phyloP scores from a whole-genome alignment of 1,140 invertebrate genomes.

The Drosophila nigromelanica region DNA sequence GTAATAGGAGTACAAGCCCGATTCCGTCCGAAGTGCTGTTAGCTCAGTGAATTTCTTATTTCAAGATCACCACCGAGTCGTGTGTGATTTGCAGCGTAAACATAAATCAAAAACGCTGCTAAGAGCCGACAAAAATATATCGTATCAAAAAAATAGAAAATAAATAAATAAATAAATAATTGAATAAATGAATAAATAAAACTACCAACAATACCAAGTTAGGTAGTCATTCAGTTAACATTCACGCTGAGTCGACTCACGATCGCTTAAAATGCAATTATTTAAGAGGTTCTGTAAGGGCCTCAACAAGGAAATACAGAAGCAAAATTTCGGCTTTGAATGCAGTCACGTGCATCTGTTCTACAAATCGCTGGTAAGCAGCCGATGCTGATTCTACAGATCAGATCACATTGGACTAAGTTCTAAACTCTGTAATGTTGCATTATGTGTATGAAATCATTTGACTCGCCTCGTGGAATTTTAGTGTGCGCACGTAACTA shows the following conservation, averaged over 20 bases:
- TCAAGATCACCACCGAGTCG: constrained; percentile 55
- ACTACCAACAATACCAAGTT: too few species aligned
- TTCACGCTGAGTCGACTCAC: too few species aligned
- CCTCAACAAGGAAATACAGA: constrained; percentile 68
- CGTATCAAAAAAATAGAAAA: too few species aligned
- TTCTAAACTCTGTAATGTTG: background rate
- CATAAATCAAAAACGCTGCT: constrained; percentile 19
- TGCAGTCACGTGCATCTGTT: constrained; percentile 73
- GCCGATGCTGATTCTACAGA: background rate
- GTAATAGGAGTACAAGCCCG: background rate
- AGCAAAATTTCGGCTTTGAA: constrained; percentile 69
- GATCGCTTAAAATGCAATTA: constrained; percentile 59
- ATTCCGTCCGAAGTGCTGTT: constrained; percentile 19
- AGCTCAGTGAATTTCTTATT: constrained; percentile 10
- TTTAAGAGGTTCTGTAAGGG: constrained; percentile 65
- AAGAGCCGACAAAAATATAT: background rate
- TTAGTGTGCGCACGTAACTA: constrained; percentile 11
- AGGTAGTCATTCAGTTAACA: too few species aligned
- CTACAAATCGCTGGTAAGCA: constrained; percentile 74
- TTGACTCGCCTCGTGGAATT: constrained; percentile 3
- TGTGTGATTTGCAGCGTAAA: background rate
- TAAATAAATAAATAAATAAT: too few species aligned
- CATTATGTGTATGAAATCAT: constrained; percentile 13
- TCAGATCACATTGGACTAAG: background rate
- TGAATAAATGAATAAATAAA: too few species aligned